A percentile compares a stretch with the other conserved stretches of the same genome.
Evolutionary conservation across 2,113 vertebrate genomes (phyloP).

Genomic region (Mesocricetus auratus): DNA sequence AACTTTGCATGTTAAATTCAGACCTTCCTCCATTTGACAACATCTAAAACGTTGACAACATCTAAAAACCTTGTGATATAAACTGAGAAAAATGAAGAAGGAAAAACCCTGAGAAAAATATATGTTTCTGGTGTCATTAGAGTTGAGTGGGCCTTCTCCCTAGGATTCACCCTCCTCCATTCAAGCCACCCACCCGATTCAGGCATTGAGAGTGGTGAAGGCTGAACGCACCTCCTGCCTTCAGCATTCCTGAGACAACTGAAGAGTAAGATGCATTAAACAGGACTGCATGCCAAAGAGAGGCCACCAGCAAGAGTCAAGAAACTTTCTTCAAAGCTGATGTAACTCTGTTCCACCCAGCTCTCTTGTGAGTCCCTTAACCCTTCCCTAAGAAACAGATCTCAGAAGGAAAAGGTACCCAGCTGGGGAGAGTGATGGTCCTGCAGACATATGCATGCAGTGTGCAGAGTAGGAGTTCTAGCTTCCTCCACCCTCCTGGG

Average conservation of each 20-base stretch:
- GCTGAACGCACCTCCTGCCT: background rate
- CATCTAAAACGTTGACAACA: constrained; percentile 27
- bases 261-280: background rate
- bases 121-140: background rate
- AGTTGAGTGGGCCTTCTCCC: background rate
- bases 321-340: background rate
- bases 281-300: background rate
- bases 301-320: background rate
- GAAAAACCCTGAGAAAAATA: background rate
- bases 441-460: accelerated
- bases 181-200: background rate
- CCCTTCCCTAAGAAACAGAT: background rate
- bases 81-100: background rate
- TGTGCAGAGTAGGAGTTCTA: background rate
- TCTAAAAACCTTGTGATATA: background rate
- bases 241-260: background rate
- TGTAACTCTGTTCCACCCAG: background rate
- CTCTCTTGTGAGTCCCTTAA: background rate
- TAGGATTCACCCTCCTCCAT: background rate
- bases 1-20: background rate
- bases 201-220: background rate
- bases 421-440: accelerated
- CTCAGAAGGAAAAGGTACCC: accelerated
- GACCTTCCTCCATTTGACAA: background rate
- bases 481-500: background rate